Base-by-base conservation (phyloP, 2,113 vertebrate species). In the Sclerurus mexicanus region DNA sequence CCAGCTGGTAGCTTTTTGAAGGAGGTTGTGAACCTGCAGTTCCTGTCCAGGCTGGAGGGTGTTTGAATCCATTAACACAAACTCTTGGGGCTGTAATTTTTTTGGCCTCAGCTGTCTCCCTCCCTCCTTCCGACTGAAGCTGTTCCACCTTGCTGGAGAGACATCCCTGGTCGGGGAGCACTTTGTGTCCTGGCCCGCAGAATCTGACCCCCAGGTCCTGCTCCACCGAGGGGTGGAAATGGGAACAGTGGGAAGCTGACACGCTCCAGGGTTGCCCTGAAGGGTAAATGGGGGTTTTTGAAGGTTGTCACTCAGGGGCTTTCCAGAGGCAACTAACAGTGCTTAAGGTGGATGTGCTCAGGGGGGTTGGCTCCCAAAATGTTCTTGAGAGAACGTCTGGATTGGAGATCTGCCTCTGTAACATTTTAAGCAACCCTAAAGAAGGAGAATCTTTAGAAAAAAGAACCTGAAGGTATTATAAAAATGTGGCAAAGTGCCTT, bases 121-220 rank as follows among this genome's bases (percentile, higher is more conserved):
- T 52, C 9, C 37, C 11, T 58, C 24, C n/a, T 39, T 76, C 24
- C 1, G 0, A 1, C 0, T 64, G 66, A 88, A 88, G 47, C 31
- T 1, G 0, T 77, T 69, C 31, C 62, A 83, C 46, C 40, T 79
- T 40, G 6, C 39, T 6, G 1, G 44, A 53, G n/a, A 72, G 25
- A 56, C 0, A 3, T 3, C 0, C 1, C 22, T 2, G 2, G 4
- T 4, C 53, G 44, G 46, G 53, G 35, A 69, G 5, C 3, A 0
- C 33, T 53, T 63, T 72, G 35, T 62, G 27, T 56, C 21, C 9
- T 6, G 1, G 22, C 31, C 19, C 10, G 2, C 0, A 0, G 27
- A 24, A 13, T 52, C 35, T 75, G 66, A 27, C 18, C 18, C 9
- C 37, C 13, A 10, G 20, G 44, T 75, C 52, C 33, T 0, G 1